A percentile compares a stretch with the other conserved stretches of the same genome.
These are phyloP conservation scores for Drosophila paulistorum DNA, from an alignment of 1,140 invertebrate species.

Conservation along the genomic window DNA sequence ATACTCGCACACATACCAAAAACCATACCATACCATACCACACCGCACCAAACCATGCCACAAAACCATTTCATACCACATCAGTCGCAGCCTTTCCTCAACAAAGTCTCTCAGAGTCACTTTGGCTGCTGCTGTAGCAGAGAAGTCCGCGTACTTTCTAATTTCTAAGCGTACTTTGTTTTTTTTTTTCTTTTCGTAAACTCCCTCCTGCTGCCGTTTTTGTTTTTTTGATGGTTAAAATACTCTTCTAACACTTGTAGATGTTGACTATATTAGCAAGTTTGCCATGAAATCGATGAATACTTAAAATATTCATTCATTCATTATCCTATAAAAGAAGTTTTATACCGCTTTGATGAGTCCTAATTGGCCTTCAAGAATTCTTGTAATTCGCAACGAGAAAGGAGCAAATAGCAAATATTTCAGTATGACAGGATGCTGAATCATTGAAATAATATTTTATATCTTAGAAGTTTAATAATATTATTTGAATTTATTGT, in stretches of 20 bases:
- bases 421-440: no score
- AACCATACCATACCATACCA: constrained; percentile 23
- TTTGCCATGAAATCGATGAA: no score
- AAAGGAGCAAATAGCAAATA: no score
- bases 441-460: no score
- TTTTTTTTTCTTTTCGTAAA: constrained; percentile 43
- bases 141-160: constrained; percentile 72
- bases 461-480: no score
- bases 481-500: no score
- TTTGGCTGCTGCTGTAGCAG: constrained; percentile 21
- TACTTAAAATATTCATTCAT: no score
- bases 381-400: no score
- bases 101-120: constrained; percentile 13
- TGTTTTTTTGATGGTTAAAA: constrained; percentile 25
- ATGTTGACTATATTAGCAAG: neutral
- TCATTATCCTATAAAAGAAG: no score
- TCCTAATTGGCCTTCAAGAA: no score
- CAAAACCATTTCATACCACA: constrained; percentile 16
- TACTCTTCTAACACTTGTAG: constrained; percentile 22
- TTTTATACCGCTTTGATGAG: no score
- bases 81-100: constrained; percentile 26
- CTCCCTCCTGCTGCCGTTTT: constrained; percentile 55
- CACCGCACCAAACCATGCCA: constrained; percentile 20
- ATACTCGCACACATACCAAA: constrained; percentile 63
- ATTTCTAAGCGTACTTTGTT: constrained; percentile 73